Evolutionary conservation across 2,113 vertebrate genomes (phyloP).

Genomic region (Columbina picui): DNA sequence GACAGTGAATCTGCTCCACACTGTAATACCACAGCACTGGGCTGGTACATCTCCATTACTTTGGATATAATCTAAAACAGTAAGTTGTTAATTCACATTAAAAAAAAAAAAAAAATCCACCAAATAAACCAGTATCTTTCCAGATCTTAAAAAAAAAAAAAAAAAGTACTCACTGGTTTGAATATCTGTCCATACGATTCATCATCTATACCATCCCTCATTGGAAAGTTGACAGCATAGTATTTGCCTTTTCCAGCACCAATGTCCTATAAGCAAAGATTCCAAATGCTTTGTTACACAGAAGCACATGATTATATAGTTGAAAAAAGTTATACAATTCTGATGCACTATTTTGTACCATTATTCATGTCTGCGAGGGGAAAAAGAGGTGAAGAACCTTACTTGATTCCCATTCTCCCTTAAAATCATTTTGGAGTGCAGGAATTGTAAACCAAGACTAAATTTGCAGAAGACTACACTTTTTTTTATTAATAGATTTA

Average conservation of each 20-base stretch:
- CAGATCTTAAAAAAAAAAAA: not conserved
- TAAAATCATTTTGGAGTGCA: not conserved
- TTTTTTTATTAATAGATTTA: not conserved
- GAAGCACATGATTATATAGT: not conserved
- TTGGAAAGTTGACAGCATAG: constrained; percentile 87
- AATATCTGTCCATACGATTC: constrained; percentile 86
- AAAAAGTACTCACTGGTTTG: constrained; percentile 79
- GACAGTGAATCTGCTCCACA: constrained; percentile 86
- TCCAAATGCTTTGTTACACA: not conserved
- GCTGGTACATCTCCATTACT: constrained; percentile 89
- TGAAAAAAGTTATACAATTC: not conserved
- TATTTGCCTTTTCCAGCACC: constrained; percentile 92
- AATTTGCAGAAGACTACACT: not conserved
- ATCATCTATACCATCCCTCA: constrained; percentile 88
- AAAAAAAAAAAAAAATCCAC: not conserved
- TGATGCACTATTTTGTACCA: not conserved
- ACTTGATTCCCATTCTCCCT: not conserved
- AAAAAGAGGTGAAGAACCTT: not conserved
- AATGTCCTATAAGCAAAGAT: constrained; percentile 80
- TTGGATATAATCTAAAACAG: constrained; percentile 82
- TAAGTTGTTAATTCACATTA: not conserved
- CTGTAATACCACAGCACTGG: constrained; percentile 84
- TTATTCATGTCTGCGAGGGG: not conserved
- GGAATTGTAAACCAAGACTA: not conserved
- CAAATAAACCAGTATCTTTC: not conserved